These are phyloP conservation scores for Acheta domesticus DNA, from an alignment of 2,888 invertebrate species.

Conservation along the genomic window DNA sequence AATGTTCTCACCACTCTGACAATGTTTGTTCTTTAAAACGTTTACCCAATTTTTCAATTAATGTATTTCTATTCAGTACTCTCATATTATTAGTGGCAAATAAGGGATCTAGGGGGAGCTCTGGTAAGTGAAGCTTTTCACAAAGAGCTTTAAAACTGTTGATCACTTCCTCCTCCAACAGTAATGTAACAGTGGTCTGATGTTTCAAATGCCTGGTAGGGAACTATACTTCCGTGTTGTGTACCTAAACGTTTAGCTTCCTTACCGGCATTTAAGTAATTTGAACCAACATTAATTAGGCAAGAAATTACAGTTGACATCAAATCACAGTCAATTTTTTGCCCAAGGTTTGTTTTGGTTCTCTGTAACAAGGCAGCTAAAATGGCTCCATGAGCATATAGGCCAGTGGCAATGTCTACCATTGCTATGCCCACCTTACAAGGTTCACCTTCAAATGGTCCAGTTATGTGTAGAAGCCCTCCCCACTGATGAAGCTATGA, in stretches of 20 bases:
- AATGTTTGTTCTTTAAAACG: slow-evolving; percentile 64
- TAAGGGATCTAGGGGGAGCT: slow-evolving; percentile 60
- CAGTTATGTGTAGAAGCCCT: slow-evolving; percentile 86
- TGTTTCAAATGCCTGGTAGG: slow-evolving; percentile 86
- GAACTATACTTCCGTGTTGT: slow-evolving; percentile 90
- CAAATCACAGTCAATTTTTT: slow-evolving; percentile 91
- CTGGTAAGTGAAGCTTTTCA: slow-evolving; percentile 56
- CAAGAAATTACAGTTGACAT: slow-evolving; percentile 86
- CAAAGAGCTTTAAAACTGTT: slow-evolving; percentile 75
- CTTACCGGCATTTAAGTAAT: slow-evolving; percentile 80
- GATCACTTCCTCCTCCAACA: slow-evolving; percentile 82
- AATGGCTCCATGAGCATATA: slow-evolving; percentile 93
- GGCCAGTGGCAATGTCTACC: slow-evolving; percentile 88
- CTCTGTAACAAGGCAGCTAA: slow-evolving; percentile 83
- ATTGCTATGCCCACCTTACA: slow-evolving; percentile 90
- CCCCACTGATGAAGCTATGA: slow-evolving; percentile 91
- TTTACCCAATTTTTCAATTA: slow-evolving; percentile 61
- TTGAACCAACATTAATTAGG: slow-evolving; percentile 84
- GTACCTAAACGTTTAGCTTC: slow-evolving; percentile 86
- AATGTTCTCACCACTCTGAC: slow-evolving; percentile 71
- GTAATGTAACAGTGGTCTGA: slow-evolving; percentile 75
- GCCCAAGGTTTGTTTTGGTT: slow-evolving; percentile 73
- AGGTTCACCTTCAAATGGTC: slow-evolving; percentile 76
- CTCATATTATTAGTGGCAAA: slow-evolving; percentile 71
- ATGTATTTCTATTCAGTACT: slow-evolving; percentile 69